Percentiles rank a stretch among this genome's conserved stretches.
Conservation (phyloP, 2,113 vertebrate genomes). For the Larimichthys crocea region DNA sequence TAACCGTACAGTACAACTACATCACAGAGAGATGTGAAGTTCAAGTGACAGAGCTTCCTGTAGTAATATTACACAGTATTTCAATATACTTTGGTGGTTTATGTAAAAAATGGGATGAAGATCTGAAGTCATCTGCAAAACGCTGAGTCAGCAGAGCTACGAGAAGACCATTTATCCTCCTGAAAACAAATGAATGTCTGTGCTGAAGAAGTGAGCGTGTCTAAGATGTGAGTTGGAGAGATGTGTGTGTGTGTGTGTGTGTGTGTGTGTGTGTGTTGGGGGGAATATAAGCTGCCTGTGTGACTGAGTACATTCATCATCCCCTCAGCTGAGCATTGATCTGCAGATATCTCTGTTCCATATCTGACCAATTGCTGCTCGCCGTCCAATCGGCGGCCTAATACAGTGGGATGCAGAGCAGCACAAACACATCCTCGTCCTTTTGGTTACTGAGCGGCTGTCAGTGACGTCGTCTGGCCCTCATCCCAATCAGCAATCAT, state of each 20-base stretch:
- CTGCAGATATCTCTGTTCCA: constrained; percentile 14
- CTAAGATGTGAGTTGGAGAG: background rate
- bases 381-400: background rate
- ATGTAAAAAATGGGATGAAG: constrained; percentile 4
- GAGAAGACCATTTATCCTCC: constrained; percentile 2
- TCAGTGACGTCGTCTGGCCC: constrained; percentile 42
- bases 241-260: background rate
- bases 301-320: constrained; percentile 9
- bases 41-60: background rate
- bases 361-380: constrained; percentile 10
- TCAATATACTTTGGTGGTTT: constrained; percentile 1
- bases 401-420: constrained; percentile 31
- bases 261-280: background rate
- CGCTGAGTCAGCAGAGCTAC: constrained; percentile 34
- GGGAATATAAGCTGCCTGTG: background rate
- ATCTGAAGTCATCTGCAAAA: background rate
- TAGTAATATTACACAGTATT: background rate
- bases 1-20: background rate
- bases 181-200: constrained; percentile 7
- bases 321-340: constrained; percentile 7
- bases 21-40: too few relatives aligned
- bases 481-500: constrained; percentile 68
- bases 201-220: background rate
- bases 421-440: constrained; percentile 24
- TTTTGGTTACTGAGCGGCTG: constrained; percentile 29